Evolutionary conservation across 2,888 invertebrate genomes (phyloP), one percentile per base, ranked within the genome.

Genomic region (Dynastes hyllus): DNA sequence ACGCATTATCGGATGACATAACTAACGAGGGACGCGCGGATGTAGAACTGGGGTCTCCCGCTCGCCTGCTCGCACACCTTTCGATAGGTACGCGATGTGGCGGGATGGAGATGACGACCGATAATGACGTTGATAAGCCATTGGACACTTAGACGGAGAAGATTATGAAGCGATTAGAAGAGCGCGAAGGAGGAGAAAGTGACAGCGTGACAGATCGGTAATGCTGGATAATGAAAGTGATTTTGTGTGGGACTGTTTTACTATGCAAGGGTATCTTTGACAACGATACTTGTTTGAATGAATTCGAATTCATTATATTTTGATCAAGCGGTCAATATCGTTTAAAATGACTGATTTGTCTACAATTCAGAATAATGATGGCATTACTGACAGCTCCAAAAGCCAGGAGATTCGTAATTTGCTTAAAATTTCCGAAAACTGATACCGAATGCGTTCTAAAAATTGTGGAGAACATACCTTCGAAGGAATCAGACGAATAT

Each of bases 11-110:
- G 55, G 82, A 82, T 81, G 81, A 78, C 79, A 79, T 79, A 29
- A 29, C 69, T 69, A 81, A 79, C 80, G 80, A 80, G 80, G 81
- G 79, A 80, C 79, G 80, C 78, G 65, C 78, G 76, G 77, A 71
- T 79, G 27, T n/a, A 51, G 27, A 29, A 69, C 29, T 6, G 5
- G 66, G 32, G 27, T 27, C 63, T 29, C 63, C 13, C 27, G 13
- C 63, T 8, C 45, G 45, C 63, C 13, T 32, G 13, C 63, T 8
- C 22, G 45, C 45, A 69, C 9, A 11, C 51, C 29, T 8, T 37
- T 69, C 61, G 1, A 22, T 58, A 9, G 27, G 29, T 13, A 16
- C 61, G 55, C 61, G 73, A n/a, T 55, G 61, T 27, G 22, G 16
- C 63, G 22, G 61, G 45, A 22, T 45, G 50, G 40, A 45, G 40